phyloP scores from a whole-genome alignment of 2,113 vertebrate genomes.

The Rafetus swinhoei region DNA sequence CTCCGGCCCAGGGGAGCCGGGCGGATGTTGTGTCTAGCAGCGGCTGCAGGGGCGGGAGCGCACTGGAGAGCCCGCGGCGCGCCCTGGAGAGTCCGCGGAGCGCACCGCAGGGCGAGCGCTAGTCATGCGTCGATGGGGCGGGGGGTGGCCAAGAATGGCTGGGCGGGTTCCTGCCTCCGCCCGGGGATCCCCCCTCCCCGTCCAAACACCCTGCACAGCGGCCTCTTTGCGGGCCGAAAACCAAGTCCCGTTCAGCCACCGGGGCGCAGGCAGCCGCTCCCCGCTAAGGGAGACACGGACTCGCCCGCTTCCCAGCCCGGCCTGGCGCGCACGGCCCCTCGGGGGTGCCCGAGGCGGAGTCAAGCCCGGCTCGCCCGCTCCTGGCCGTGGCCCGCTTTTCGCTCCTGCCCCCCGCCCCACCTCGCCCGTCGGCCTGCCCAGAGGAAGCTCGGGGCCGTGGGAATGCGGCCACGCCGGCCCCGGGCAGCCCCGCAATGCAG shows the following conservation, averaged over 20 bases:
- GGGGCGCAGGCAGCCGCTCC: background rate
- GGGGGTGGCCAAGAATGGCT: background rate
- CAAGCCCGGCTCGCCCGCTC: background rate
- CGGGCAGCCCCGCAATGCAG: too few species aligned
- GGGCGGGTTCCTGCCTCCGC: background rate
- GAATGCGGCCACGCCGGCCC: too few species aligned
- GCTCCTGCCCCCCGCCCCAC: too few species aligned
- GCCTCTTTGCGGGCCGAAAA: background rate
- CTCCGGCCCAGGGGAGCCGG: background rate
- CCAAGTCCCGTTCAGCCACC: background rate
- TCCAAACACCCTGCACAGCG: background rate
- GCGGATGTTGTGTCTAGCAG: background rate
- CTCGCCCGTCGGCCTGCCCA: too few species aligned
- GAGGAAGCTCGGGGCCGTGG: too few species aligned
- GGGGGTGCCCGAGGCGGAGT: background rate
- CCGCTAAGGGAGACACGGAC: background rate
- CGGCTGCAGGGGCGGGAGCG: background rate
- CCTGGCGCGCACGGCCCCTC: background rate
- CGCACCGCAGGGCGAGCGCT: too few species aligned
- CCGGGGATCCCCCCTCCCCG: background rate
- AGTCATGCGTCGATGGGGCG: background rate
- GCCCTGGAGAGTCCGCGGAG: background rate
- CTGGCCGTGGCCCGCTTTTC: too few species aligned
- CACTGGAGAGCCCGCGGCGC: too few species aligned
- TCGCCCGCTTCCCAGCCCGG: too few species aligned